Evolutionary conservation across 2,797 vertebrate species (phyloP).

Genomic region (Pangasius mekongensis): DNA sequence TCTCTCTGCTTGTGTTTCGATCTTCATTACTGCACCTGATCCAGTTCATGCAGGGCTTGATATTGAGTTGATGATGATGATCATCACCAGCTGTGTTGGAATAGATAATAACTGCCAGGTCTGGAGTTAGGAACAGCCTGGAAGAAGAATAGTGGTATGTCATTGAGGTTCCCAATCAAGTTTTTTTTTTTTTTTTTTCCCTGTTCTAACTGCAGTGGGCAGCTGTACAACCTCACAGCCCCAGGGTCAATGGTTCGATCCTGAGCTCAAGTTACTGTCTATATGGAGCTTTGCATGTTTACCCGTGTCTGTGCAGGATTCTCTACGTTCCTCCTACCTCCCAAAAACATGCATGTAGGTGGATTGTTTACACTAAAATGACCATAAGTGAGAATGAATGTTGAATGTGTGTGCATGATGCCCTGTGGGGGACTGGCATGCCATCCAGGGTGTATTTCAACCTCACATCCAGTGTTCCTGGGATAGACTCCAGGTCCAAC

Average conservation of each 20-base stretch:
- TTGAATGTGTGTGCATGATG: neutral
- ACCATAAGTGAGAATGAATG: neutral
- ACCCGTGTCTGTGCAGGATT: neutral
- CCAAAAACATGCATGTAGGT: neutral
- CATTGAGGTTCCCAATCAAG: neutral
- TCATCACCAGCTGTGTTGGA: neutral
- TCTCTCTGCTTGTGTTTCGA: neutral
- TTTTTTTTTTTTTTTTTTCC: neutral
- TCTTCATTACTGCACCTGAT: slow-evolving; percentile 5
- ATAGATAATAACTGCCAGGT: neutral
- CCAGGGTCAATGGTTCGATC: neutral
- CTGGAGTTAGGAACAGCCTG: neutral
- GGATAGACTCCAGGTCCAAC: neutral
- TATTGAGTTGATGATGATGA: neutral
- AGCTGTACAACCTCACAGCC: neutral
- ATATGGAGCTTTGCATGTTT: neutral
- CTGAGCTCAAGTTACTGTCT: neutral
- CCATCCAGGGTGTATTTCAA: neutral
- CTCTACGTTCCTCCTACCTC: neutral
- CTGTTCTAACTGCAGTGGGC: neutral
- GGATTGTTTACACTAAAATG: neutral
- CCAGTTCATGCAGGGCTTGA: neutral
- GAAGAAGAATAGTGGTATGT: neutral
- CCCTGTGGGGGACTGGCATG: neutral
- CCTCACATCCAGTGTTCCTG: neutral